Evolutionary conservation across 1,140 invertebrate species (phyloP).

Genomic region (Drosophila ambigua): DNA sequence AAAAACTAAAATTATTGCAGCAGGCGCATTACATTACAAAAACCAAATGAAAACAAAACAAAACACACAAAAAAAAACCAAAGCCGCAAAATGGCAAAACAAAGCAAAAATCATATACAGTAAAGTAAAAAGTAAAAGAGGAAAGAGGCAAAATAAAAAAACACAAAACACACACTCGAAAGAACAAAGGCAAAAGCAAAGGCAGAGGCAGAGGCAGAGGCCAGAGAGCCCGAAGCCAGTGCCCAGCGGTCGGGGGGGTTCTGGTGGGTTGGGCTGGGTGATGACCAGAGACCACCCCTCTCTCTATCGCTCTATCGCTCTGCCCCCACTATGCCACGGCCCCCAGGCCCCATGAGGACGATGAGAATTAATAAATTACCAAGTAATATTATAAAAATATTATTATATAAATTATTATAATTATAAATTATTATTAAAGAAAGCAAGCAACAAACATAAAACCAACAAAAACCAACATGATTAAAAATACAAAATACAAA

Average conservation of each 20-base stretch:
- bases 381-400: conserved; percentile 83
- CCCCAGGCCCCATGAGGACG: conserved; percentile 15
- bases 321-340: background rate
- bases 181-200: conserved; percentile 8
- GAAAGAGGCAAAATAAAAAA: too few relatives aligned
- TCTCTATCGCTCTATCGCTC: background rate
- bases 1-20: conserved; percentile 54
- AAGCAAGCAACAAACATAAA: conserved; percentile 60
- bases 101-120: conserved; percentile 67
- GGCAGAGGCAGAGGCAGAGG: conserved; percentile 12
- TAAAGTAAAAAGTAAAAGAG: conserved; percentile 43
- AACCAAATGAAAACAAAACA: conserved; percentile 45
- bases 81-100: too few relatives aligned
- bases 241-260: background rate
- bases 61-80: conserved; percentile 27
- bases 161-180: conserved; percentile 2
- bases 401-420: conserved; percentile 82
- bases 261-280: background rate
- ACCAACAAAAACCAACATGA: conserved; percentile 58
- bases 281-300: background rate
- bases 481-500: conserved; percentile 60
- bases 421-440: conserved; percentile 77
- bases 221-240: background rate
- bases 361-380: conserved; percentile 80
- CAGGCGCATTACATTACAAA: conserved; percentile 66